A percentile compares a stretch with the other conserved stretches of the same genome.
Evolutionary conservation across 2,113 vertebrate genomes (phyloP).

Genomic region (Pterocles burchelli): DNA sequence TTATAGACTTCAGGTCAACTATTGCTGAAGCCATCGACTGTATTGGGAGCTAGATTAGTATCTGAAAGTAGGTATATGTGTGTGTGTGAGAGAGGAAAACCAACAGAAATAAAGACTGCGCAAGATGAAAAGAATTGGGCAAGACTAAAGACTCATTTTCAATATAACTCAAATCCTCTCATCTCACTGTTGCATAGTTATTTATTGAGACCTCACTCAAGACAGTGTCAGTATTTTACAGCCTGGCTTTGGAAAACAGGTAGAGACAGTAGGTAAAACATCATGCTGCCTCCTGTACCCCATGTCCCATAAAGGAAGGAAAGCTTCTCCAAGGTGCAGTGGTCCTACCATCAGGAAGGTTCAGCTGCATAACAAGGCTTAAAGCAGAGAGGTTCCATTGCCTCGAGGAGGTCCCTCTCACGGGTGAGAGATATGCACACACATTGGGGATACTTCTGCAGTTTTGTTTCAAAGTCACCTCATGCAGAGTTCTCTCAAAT

Average conservation of each 20-base stretch:
- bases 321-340: background rate
- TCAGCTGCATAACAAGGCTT: rapidly evolving
- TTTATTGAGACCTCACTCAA: background rate
- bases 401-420: background rate
- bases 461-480: background rate
- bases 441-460: background rate
- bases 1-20: background rate
- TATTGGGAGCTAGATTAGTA: background rate
- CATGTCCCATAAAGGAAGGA: background rate
- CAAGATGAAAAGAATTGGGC: background rate
- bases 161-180: rapidly evolving
- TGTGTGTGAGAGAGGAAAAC: no score
- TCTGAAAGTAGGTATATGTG: background rate
- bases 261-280: background rate
- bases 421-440: background rate
- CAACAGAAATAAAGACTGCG: background rate
- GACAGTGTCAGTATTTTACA: background rate
- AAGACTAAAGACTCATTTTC: background rate
- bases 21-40: background rate
- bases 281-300: background rate
- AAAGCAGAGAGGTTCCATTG: background rate
- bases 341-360: background rate
- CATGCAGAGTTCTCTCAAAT: background rate
- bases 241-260: background rate
- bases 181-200: rapidly evolving